A percentile compares a stretch with the other conserved stretches of the same genome.
These are phyloP conservation scores for Lonchura striata DNA, from an alignment of 2,113 vertebrate species.

Conservation along the genomic window DNA sequence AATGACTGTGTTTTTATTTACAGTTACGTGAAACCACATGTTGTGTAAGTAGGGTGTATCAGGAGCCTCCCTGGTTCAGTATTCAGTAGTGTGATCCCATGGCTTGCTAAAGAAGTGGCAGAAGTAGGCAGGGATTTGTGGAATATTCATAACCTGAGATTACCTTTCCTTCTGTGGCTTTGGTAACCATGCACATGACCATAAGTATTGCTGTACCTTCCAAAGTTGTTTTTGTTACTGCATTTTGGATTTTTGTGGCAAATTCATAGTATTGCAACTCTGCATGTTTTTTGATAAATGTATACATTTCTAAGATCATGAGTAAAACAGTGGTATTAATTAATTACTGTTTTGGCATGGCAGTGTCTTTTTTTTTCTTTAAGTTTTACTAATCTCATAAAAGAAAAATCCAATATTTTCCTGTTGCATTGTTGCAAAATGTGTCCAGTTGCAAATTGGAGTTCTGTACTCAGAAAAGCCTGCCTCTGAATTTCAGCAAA, in stretches of 20 bases:
- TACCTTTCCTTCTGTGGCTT: neutral
- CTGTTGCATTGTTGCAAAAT: neutral
- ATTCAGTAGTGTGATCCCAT: neutral
- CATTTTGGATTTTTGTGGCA: neutral
- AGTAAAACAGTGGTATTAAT: neutral
- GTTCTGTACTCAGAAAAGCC: neutral
- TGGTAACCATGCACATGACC: neutral
- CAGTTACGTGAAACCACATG: neutral
- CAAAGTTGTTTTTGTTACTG: neutral
- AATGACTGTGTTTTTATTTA: conserved; percentile 9
- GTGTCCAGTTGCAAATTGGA: neutral
- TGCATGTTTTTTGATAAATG: neutral
- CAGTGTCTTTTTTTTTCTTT: neutral
- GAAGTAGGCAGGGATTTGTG: neutral
- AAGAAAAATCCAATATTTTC: neutral
- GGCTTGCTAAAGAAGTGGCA: neutral
- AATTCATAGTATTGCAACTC: neutral
- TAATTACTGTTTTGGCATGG: neutral
- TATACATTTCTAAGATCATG: neutral
- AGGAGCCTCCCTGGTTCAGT: neutral
- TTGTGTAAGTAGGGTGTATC: neutral
- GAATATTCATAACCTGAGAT: neutral
- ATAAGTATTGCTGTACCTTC: neutral
- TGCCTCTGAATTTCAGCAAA: neutral
- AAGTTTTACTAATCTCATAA: neutral